Evolutionary conservation across 2,888 invertebrate genomes (phyloP), one percentile per base, ranked within the genome.

Genomic region (Machimus atricapillus): DNA sequence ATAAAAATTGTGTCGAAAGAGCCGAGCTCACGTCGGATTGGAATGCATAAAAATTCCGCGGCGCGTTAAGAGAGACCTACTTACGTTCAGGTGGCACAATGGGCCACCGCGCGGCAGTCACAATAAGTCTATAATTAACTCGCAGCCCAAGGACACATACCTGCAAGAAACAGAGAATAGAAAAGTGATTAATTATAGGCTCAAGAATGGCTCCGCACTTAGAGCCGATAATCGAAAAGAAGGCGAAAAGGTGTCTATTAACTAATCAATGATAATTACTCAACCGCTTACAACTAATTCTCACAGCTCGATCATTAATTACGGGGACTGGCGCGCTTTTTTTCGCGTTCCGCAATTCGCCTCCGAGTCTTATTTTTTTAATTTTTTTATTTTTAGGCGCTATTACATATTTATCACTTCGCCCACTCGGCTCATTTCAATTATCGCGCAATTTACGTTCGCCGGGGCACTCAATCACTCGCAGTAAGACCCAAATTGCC

Each of bases 261-360:
- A 73, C 73, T 83, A 83, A 83, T 83, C 73, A 83, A 83, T 83
- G 58, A 83, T 83, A 83, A 83, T 83, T 83, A 83, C 66, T 83
- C 23, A 37, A 27, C 83, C 34, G 73, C 83, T 66, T 83, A 58
- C 58, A 83, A 66, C 40, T 83, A 58, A 83, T 83, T 83, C 66
- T 31, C 66, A 40, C n/a, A 56, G 56, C 52, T 4, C n/a, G 66
- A 66, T 83, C 83, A 73, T 66, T 83, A 83, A 83, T 83, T 83
- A 83, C 9, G 37, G 76, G 40, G 37, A 76, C 27, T 66, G 66
- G 56, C 81, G 81, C 79, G 66, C 16, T 52, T 79, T 79, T 79
- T 40, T 23, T 79, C 79, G 40, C 34, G 76, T 76, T 76, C 66
- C 27, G 5, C 14, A 76, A 34, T 6, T 76, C 76, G 14, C 81